A percentile compares a stretch with the other conserved stretches of the same genome.
phyloP scores from a whole-genome alignment of 2,797 vertebrate species.

The Onychomys arenicola region DNA sequence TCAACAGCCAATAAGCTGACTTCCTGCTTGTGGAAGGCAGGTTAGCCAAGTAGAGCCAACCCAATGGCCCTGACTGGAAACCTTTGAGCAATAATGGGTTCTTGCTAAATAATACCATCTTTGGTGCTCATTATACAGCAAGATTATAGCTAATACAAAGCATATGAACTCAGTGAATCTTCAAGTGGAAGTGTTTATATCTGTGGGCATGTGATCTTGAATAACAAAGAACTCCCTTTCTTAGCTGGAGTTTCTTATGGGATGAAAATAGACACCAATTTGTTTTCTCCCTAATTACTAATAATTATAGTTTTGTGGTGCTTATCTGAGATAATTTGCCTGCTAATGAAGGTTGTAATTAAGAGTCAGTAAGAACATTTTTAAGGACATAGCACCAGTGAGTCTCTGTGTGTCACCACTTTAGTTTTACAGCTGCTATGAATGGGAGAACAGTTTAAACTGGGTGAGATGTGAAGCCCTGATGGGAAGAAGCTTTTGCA shows the following conservation, averaged over 20 bases:
- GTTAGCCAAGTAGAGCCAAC: not conserved
- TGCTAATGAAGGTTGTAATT: slow-evolving; percentile 43
- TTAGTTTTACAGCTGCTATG: not conserved
- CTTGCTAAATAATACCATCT: not conserved
- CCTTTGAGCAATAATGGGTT: not conserved
- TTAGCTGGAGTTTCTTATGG: not conserved
- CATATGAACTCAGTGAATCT: not conserved
- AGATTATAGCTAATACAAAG: not conserved
- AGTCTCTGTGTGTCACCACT: not conserved
- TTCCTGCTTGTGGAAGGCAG: not conserved
- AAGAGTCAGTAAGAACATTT: not conserved
- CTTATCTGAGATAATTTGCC: not conserved
- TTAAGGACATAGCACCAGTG: not conserved
- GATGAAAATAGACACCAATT: not conserved
- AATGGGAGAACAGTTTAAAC: not conserved
- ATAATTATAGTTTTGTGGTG: not conserved
- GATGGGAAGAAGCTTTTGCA: not conserved
- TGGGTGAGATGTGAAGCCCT: not conserved
- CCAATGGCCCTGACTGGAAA: not conserved
- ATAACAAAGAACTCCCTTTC: not conserved
- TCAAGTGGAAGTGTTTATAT: not conserved
- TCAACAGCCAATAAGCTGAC: not conserved
- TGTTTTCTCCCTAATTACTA: not conserved
- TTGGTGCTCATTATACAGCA: not conserved
- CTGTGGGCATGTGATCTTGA: not conserved